Percentiles rank a stretch among this genome's conserved stretches.
These are phyloP conservation scores for Physeter macrocephalus DNA, from an alignment of 2,113 vertebrate genomes.

Conservation along the genomic window DNA sequence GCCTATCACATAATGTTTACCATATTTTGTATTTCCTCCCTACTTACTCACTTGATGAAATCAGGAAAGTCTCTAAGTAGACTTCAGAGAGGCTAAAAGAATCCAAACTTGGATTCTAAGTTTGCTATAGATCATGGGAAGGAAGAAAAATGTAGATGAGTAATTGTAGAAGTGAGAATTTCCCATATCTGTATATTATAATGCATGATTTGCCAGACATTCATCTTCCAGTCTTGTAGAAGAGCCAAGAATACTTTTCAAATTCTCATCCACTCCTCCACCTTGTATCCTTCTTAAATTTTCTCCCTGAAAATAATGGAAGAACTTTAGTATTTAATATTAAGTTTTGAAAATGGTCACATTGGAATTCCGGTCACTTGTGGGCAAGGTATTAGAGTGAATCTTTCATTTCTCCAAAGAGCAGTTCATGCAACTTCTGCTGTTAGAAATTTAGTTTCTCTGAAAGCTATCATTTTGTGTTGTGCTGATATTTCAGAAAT, in stretches of 20 bases:
- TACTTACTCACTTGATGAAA: neutral
- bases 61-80: neutral
- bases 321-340: conserved; percentile 10
- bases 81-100: neutral
- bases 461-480: neutral
- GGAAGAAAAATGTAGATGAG: neutral
- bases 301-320: neutral
- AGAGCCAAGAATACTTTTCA: neutral
- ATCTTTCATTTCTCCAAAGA: conserved; percentile 24
- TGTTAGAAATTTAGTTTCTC: neutral
- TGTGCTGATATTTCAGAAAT: conserved; percentile 30
- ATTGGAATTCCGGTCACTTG: neutral
- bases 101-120: neutral
- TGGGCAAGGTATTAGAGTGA: neutral
- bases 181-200: neutral
- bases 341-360: neutral
- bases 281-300: neutral
- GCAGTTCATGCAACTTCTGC: neutral
- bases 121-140: neutral
- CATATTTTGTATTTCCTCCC: neutral
- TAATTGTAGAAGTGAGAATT: neutral
- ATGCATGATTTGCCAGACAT: neutral
- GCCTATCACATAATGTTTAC: neutral
- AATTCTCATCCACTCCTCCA: neutral
- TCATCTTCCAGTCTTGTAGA: neutral